These are phyloP conservation scores for Chromoteleia sp. DNA, from an alignment of 2,888 invertebrate species.

Conservation along the genomic window DNA sequence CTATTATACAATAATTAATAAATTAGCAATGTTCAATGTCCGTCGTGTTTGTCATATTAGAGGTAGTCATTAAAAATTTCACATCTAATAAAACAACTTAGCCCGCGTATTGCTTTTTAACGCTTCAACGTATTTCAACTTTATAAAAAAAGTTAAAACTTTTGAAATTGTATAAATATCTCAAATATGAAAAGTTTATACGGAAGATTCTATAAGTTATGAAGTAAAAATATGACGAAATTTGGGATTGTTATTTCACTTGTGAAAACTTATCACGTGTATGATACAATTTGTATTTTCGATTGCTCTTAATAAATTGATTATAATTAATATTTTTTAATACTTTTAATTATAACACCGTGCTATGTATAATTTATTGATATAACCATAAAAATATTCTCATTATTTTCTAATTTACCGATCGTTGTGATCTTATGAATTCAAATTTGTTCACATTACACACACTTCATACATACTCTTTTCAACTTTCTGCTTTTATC, in stretches of 20 bases:
- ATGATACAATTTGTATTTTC: constrained; percentile 9
- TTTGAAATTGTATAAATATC: constrained; percentile 35
- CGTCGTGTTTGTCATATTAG: background rate
- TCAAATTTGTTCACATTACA: too few species aligned
- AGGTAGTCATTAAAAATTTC: constrained; percentile 10
- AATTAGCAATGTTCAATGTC: constrained; percentile 12
- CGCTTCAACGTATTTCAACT: constrained; percentile 28
- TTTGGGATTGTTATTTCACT: constrained; percentile 30
- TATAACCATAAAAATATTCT: too few species aligned
- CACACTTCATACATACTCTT: too few species aligned
- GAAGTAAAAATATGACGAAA: constrained; percentile 17
- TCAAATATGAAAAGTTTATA: constrained; percentile 49
- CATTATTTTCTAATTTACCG: too few species aligned
- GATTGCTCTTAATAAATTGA: constrained; percentile 3
- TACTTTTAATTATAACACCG: too few species aligned
- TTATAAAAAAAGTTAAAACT: constrained; percentile 28
- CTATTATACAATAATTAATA: constrained; percentile 27
- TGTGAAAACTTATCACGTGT: constrained; percentile 9
- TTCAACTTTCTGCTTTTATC: background rate
- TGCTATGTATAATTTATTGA: too few species aligned
- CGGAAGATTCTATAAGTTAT: constrained; percentile 28
- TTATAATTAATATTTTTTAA: background rate
- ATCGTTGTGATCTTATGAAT: too few species aligned
- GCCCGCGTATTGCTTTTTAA: background rate
- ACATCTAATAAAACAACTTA: background rate